Conservation (phyloP, 2,113 vertebrate species). For the Urocitellus parryii region DNA sequence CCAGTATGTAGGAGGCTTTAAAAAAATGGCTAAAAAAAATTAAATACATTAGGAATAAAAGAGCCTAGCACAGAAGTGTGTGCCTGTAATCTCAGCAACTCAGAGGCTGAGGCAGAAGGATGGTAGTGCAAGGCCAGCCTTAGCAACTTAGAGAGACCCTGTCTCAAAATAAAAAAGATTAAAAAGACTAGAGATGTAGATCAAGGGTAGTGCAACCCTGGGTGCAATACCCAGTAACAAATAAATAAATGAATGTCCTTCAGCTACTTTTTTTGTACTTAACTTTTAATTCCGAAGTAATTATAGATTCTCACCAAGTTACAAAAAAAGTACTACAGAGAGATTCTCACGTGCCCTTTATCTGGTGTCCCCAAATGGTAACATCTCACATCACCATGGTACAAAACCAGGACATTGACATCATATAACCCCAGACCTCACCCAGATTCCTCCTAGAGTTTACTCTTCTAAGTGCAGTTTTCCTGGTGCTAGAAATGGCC, state of each 20-base stretch:
- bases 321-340: constrained; percentile 1
- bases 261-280: constrained; percentile 32
- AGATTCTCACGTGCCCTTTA: not conserved
- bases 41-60: not conserved
- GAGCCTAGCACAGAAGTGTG: not conserved
- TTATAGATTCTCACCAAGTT: not conserved
- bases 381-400: not conserved
- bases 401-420: not conserved
- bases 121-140: too few relatives aligned
- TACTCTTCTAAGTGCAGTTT: constrained; percentile 38
- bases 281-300: constrained; percentile 47
- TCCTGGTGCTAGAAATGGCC: constrained; percentile 28
- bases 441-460: not conserved
- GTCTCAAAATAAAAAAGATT: too few relatives aligned
- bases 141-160: too few relatives aligned
- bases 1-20: not conserved
- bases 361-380: not conserved
- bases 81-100: too few relatives aligned
- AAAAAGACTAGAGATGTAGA: too few relatives aligned
- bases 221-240: too few relatives aligned
- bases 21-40: not conserved
- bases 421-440: not conserved
- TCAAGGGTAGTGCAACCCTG: too few relatives aligned
- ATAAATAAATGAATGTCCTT: not conserved
- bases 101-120: too few relatives aligned